Conservation (phyloP, 2,113 vertebrate genomes). For the Petrocephalus zakoni region DNA sequence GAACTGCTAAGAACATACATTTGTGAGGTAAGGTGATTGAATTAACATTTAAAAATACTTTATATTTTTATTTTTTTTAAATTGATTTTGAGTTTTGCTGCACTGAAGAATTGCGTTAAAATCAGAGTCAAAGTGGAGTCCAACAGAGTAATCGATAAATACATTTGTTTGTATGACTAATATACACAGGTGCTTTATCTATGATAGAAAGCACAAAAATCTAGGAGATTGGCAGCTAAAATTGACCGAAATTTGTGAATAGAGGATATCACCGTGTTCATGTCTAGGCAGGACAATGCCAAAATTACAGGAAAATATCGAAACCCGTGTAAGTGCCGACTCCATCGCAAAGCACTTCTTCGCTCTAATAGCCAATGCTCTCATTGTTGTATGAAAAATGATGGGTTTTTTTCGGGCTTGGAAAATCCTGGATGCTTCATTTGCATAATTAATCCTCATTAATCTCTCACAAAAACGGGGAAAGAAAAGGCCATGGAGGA, state of each 20-base stretch:
- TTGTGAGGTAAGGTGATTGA: background rate
- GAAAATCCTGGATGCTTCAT: conserved; percentile 1
- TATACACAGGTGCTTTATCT: background rate
- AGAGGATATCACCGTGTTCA: background rate
- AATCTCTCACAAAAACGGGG: conserved; percentile 6
- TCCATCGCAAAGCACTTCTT: background rate
- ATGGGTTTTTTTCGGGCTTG: background rate
- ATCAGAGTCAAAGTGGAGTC: background rate
- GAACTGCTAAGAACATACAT: background rate
- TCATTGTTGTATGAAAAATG: background rate
- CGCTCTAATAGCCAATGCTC: background rate
- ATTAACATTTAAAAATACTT: background rate
- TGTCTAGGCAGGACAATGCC: background rate
- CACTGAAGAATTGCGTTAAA: background rate
- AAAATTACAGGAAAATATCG: background rate
- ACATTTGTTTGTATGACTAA: background rate
- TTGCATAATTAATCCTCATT: conserved; percentile 10
- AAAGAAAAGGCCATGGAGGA: background rate
- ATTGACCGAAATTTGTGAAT: background rate
- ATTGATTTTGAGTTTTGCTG: background rate
- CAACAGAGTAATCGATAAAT: background rate
- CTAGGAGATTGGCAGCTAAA: background rate
- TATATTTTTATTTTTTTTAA: background rate
- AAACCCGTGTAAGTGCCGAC: background rate
- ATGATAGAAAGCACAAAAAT: background rate